Evolutionary conservation across 2,888 invertebrate species (phyloP), one percentile per base, ranked within the genome.

Genomic region (Tricholauxania praeusta): DNA sequence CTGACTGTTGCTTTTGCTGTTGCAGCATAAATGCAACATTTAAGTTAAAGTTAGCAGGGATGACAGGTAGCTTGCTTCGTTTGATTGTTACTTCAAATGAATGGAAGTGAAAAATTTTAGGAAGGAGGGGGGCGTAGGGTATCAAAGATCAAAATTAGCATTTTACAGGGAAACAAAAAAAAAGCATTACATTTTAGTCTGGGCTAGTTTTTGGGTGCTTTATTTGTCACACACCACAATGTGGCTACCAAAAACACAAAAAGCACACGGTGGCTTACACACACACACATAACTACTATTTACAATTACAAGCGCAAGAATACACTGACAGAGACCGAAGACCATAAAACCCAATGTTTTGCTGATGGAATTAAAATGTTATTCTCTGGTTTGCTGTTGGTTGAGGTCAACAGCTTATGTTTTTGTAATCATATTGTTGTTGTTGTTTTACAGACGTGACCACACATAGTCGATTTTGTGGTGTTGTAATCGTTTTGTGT

Each of bases 211-310:
- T 65, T 49, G 39, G 39, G 48, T 60, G 32, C 70, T 8, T 12
- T 39, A 17, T 68, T 68, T 68, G 68, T 49, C 15, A 39, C 39
- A 47, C 22, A 68, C 68, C 59, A 32, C 68, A 68, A 68, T 48
- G 47, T 57, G 57, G 53, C 68, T 32, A 68, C 59, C 72, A 71
- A 55, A 76, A 73, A 68, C 72, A 78, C 77, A 79, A 74, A 80
- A 79, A 76, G 79, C 75, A 67, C 74, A 62, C 74, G 73, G 75
- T 77, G 73, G 69, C 72, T 59, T 74, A 57, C 68, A 69, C 60
- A 73, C 48, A 76, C 72, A 72, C 72, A 71, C 67, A 75, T 72
- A 63, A 64, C 55, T 15, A 6, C 14, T 12, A 32, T 15, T 14
- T 39, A 60, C 22, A 65, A 28, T 15, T n/a, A 64, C 64, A 39